Evolutionary conservation across 2,113 vertebrate species (phyloP), one percentile per base, ranked within the genome.

Genomic region (Corydoras sp.): DNA sequence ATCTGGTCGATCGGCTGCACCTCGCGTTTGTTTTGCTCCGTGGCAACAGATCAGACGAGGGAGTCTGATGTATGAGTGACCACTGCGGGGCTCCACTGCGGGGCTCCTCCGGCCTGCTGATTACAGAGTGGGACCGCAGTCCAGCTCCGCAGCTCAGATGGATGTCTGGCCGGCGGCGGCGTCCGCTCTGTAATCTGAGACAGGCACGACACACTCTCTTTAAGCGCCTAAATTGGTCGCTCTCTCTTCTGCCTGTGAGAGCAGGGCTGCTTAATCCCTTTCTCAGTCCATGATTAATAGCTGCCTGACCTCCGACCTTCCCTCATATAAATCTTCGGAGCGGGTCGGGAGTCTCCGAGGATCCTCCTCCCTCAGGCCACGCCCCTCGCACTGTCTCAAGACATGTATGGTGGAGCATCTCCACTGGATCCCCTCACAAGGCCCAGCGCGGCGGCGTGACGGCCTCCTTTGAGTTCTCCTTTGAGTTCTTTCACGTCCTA

Each of bases 281-380:
- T 76, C 81, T 80, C 71, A 43, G 76, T 24, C 72, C 66, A 60
- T 90, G 89, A 90, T 89, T 87, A 89, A 90, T 89, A 82, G 88
- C 78, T 43, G 68, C 71, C 74, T 82, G 88, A 89, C 89, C 88
- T 70, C 78, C 85, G 77, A 89, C 85, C 86, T 82, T 74, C 49
- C 64, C 71, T 53, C 79, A 81, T 81, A 86, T 86, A 83, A 86
- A 87, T 88, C 83, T 80, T 81, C 24, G 2, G 50, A 77, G 79
- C 64, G 73, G 81, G 71, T 82, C 84, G 76, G 79, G 76, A 71
- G 74, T 79, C 76, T 75, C 62, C 51, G 69, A 61, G 32, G 49
- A 24, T 60, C 60, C 72, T 76, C 72, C 69, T 81, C 78, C 80
- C 66, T 77, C 65, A 58, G 69, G 71, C 69, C 63, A 59, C 64